Conservation (phyloP, 2,888 invertebrate genomes). For the Noctuana brunneofusca region DNA sequence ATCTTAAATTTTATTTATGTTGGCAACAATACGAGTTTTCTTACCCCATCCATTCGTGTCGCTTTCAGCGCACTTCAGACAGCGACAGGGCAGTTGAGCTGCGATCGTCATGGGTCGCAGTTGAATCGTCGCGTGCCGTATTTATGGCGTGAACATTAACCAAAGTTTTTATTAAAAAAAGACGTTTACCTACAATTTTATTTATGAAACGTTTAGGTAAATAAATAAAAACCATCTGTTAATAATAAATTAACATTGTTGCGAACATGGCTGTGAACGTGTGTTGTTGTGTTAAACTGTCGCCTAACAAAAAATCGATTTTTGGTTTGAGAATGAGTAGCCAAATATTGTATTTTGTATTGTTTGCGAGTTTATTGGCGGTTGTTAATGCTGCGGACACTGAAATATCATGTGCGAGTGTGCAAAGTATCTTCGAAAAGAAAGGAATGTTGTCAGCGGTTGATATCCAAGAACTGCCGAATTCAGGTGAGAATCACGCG, state of each 20-base stretch:
- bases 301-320: constrained; percentile 81
- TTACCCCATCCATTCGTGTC: constrained; percentile 14
- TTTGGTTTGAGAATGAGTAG: constrained; percentile 74
- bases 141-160: constrained; percentile 45
- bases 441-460: constrained; percentile 76
- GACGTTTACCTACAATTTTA: constrained; percentile 51
- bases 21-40: constrained; percentile 27
- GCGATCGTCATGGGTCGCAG: constrained; percentile 76
- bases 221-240: constrained; percentile 51
- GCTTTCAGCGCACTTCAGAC: constrained; percentile 53
- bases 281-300: constrained; percentile 78
- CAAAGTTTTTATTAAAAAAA: constrained; percentile 46
- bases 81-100: constrained; percentile 60
- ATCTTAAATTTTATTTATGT: constrained; percentile 5
- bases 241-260: constrained; percentile 46
- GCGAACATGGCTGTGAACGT: constrained; percentile 76
- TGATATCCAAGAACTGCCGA: constrained; percentile 76
- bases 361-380: constrained; percentile 66
- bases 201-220: constrained; percentile 57
- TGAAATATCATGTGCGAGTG: constrained; percentile 77
- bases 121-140: constrained; percentile 57
- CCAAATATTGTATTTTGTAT: constrained; percentile 75
- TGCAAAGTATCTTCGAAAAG: constrained; percentile 76
- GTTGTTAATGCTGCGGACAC: constrained; percentile 62
- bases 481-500: constrained; percentile 76